A percentile compares a stretch with the other conserved stretches of the same genome.
Conservation (phyloP, 2,797 vertebrate species). For the Sebastes melanostomus region DNA sequence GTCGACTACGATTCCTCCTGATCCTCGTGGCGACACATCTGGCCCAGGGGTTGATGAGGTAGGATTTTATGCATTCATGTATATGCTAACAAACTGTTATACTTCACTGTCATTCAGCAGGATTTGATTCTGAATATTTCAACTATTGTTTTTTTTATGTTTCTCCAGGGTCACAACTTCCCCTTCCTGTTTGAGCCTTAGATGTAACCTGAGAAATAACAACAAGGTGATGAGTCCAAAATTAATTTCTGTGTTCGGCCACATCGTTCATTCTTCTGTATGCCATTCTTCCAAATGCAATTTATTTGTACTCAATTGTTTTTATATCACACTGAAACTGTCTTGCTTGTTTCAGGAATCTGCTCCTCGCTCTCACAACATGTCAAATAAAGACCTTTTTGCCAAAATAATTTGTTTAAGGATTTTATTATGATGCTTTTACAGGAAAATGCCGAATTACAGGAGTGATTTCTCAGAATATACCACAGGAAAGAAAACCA, state of each 20-base stretch:
- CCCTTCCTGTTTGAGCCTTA: slow-evolving; percentile 82
- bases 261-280: background rate
- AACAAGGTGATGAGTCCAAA: background rate
- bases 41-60: slow-evolving; percentile 79
- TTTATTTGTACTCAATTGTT: background rate
- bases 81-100: background rate
- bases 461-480: background rate
- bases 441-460: background rate
- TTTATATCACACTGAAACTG: slow-evolving; percentile 21
- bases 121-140: background rate
- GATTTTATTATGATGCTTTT: slow-evolving; percentile 29
- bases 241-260: background rate
- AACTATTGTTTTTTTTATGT: background rate
- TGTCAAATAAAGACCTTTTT: slow-evolving; percentile 62
- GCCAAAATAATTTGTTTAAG: slow-evolving; percentile 1
- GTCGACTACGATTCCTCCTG: slow-evolving; percentile 64
- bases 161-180: slow-evolving; percentile 74
- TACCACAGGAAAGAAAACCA: background rate
- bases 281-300: background rate
- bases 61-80: background rate
- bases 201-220: slow-evolving; percentile 3
- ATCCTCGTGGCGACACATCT: slow-evolving; percentile 77
- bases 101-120: background rate
- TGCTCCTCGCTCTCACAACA: background rate
- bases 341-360: slow-evolving; percentile 14